Conservation (phyloP, 2,888 invertebrate species). For the Erynnis tages region DNA sequence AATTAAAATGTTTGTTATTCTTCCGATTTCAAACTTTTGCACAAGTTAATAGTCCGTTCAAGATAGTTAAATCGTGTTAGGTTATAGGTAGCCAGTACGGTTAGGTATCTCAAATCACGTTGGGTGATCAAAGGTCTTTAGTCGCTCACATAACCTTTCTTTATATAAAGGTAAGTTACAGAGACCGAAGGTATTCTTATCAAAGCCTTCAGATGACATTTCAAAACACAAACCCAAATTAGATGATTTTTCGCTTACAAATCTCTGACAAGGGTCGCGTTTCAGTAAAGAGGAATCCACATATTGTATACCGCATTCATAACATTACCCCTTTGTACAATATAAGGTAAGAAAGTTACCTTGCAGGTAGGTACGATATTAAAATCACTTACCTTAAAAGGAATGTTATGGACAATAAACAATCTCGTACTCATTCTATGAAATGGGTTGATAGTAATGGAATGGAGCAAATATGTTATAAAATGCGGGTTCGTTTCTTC, state of each 20-base stretch:
- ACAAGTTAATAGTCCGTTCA: no score
- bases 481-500: neutral
- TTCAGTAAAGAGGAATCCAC: constrained; percentile 45
- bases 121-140: no score
- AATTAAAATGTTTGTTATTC: no score
- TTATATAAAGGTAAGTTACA: no score
- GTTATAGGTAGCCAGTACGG: no score
- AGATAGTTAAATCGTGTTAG: no score
- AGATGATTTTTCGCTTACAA: constrained; percentile 66
- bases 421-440: constrained; percentile 6
- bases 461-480: constrained; percentile 1
- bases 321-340: constrained; percentile 42
- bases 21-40: no score
- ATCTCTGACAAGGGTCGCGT: constrained; percentile 70
- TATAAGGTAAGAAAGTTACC: constrained; percentile 42
- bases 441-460: constrained; percentile 11
- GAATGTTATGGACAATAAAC: constrained; percentile 17
- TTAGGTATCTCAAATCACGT: no score
- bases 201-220: no score
- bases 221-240: no score
- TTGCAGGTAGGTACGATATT: constrained; percentile 17
- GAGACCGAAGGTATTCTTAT: no score
- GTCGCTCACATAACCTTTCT: no score
- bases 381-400: constrained; percentile 22
- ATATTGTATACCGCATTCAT: constrained; percentile 39